Conservation (phyloP, 2,113 vertebrate species). For the Ardeotis arabs region DNA sequence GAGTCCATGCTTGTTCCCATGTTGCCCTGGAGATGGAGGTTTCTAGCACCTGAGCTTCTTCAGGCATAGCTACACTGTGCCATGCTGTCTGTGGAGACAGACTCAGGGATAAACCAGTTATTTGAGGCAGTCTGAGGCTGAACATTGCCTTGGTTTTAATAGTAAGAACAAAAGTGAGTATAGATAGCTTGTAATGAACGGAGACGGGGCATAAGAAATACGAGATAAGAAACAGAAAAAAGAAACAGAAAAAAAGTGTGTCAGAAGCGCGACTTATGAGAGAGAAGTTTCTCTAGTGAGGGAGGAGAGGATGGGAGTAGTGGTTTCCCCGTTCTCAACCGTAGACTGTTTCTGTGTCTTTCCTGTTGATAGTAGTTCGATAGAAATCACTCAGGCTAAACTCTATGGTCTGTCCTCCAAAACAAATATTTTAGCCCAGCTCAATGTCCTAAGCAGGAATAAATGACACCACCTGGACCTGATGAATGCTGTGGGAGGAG, state of each 20-base stretch:
- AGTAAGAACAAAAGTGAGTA: background rate
- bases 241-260: background rate
- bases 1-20: accelerated
- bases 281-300: background rate
- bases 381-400: background rate
- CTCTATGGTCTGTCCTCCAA: background rate
- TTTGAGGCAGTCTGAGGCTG: background rate
- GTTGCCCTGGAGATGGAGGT: background rate
- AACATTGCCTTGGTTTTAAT: background rate
- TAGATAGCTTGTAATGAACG: background rate
- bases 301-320: background rate
- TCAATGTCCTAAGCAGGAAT: background rate
- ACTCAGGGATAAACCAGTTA: background rate
- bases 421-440: background rate
- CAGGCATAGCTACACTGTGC: accelerated
- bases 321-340: background rate
- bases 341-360: background rate
- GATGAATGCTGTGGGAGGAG: background rate
- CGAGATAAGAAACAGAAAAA: background rate
- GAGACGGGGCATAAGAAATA: background rate
- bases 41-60: background rate
- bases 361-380: background rate
- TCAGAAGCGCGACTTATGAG: background rate
- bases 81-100: accelerated
- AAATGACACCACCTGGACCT: background rate